These are phyloP conservation scores for Caenorhabditis becei DNA, from an alignment of 2,888 invertebrate species.

Conservation along the genomic window DNA sequence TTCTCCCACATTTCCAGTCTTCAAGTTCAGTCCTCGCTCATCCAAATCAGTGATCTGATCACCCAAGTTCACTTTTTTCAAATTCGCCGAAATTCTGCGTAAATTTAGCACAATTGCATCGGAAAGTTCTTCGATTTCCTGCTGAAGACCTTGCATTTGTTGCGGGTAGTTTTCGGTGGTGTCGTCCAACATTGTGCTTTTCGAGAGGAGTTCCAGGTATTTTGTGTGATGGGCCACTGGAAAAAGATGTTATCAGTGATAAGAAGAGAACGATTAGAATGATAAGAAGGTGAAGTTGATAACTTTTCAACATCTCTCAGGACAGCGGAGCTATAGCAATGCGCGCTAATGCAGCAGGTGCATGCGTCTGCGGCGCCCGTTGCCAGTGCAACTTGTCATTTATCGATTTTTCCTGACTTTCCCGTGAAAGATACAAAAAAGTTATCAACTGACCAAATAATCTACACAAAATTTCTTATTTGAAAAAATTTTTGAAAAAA, in stretches of 20 bases:
- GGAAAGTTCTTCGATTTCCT: constrained; percentile 66
- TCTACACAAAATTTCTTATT: too few relatives aligned
- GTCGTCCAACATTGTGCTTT: constrained; percentile 89
- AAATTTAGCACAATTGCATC: constrained; percentile 68
- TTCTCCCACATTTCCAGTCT: constrained; percentile 38
- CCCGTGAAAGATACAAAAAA: too few relatives aligned
- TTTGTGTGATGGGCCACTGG: constrained; percentile 84
- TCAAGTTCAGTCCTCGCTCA: constrained; percentile 52
- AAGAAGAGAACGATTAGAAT: too few relatives aligned
- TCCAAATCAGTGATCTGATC: constrained; percentile 57
- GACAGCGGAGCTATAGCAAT: too few relatives aligned
- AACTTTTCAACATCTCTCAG: too few relatives aligned
- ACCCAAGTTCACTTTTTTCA: constrained; percentile 64
- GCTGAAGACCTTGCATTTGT: constrained; percentile 47
- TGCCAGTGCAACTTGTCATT: too few relatives aligned
- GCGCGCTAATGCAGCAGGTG: too few relatives aligned
- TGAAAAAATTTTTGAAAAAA: neutral
- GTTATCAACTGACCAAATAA: too few relatives aligned
- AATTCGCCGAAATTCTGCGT: constrained; percentile 66
- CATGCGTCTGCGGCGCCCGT: too few relatives aligned
- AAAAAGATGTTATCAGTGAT: neutral
- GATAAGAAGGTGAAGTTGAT: too few relatives aligned
- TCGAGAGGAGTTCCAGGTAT: constrained; percentile 88
- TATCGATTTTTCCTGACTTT: too few relatives aligned
- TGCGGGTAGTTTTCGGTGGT: constrained; percentile 85